Evolutionary conservation across 2,797 vertebrate genomes (phyloP).

Genomic region (Acrocephalus scirpaceus): DNA sequence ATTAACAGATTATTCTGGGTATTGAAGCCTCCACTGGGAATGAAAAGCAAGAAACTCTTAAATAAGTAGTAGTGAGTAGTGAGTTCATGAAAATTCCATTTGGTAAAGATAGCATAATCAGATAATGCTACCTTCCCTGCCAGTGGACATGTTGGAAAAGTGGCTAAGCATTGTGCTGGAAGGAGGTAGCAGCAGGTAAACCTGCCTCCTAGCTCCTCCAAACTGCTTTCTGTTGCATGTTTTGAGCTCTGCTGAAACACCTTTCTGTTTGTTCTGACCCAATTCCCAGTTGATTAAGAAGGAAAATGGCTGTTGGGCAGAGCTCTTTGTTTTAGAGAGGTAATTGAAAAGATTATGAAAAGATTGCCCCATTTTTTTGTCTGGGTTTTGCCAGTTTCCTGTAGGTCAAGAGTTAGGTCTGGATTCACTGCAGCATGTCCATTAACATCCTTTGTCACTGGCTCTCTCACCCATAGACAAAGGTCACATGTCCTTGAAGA

Average conservation of each 20-base stretch:
- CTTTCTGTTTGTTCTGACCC: background rate
- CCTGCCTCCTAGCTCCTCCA: background rate
- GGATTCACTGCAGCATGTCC: background rate
- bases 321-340: background rate
- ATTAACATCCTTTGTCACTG: background rate
- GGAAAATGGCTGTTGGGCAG: background rate
- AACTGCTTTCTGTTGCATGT: background rate
- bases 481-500: background rate
- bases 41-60: background rate
- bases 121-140: background rate
- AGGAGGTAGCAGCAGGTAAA: background rate
- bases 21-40: background rate
- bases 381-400: background rate
- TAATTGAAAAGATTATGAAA: background rate
- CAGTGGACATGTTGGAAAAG: fast-evolving
- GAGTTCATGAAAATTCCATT: background rate
- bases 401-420: background rate
- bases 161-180: background rate
- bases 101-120: background rate
- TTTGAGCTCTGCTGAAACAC: background rate
- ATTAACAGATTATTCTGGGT: background rate
- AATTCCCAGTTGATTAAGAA: background rate
- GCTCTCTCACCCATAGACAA: background rate
- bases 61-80: fast-evolving
- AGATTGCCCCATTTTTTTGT: background rate